phyloP scores from a whole-genome alignment of 1,140 invertebrate genomes.

The Colletes gigas region DNA sequence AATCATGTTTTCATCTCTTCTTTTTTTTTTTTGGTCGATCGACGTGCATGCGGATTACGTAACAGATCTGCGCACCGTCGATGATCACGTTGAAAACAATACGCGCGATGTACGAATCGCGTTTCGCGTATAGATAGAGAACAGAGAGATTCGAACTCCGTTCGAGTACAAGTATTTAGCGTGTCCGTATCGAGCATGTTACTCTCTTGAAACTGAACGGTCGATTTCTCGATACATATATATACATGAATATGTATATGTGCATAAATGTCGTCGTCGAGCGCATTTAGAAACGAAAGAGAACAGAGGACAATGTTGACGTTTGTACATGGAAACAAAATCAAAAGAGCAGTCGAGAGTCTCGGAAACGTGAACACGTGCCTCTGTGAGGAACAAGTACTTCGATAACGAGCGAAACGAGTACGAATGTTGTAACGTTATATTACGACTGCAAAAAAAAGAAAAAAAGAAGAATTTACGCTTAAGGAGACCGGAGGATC shows the following conservation, averaged over 20 bases:
- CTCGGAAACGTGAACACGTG: slow-evolving; percentile 19
- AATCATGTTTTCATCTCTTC: background rate
- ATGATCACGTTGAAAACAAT: background rate
- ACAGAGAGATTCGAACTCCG: background rate
- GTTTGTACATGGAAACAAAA: background rate
- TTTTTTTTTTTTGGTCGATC: background rate
- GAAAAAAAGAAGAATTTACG: slow-evolving; percentile 5
- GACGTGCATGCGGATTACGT: background rate
- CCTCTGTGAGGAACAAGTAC: slow-evolving; percentile 29
- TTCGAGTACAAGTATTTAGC: slow-evolving; percentile 32
- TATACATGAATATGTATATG: background rate
- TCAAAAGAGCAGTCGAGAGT: background rate
- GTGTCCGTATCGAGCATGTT: background rate
- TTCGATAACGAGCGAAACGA: slow-evolving; percentile 37
- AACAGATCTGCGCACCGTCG: background rate
- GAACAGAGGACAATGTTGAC: background rate
- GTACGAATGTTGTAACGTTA: slow-evolving; percentile 3
- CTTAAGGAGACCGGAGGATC: slow-evolving; percentile 33
- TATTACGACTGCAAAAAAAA: background rate
- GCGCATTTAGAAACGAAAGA: background rate
- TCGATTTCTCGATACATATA: background rate
- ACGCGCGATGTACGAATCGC: no score
- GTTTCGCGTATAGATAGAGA: background rate
- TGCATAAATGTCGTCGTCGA: background rate
- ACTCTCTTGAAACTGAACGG: background rate